Evolutionary conservation across 1,140 invertebrate species (phyloP), one percentile per base, ranked within the genome.

Genomic region (Himalopsyche phryganea): DNA sequence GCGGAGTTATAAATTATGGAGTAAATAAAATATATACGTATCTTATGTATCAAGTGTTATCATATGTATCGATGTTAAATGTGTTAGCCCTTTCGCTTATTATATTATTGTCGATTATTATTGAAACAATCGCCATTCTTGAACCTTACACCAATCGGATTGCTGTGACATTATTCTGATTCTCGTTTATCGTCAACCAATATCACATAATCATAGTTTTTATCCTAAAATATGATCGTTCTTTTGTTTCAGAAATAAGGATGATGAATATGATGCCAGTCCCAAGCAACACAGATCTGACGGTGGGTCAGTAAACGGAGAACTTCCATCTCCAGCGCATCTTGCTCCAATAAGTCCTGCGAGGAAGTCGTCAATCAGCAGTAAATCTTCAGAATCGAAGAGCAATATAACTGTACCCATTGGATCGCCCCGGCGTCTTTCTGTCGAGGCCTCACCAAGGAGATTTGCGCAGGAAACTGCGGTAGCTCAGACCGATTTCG

Each of bases 231-330:
- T n/a, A n/a, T n/a, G n/a, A n/a, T n/a, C n/a, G 23, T 49, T 13
- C 13, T 45, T 47, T 49, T 48, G 23, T 62, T 62, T 54, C 60
- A 62, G 60, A 49, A 58, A 62, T 33, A 62, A 62, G 41, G 41
- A 53, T 17, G 60, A 62, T 19, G 60, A 62, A 45, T 51, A 62
- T 14, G 48, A 53, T 15, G 50, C 51, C 50, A 52, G 28, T 41
- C 46, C 49, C 45, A 53, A 45, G 23, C 23, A 50, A 36, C 60
- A 54, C 54, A 62, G 58, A 50, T 58, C 54, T n/a, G 60, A 62
- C 1, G 20, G 9, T 17, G 48, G n/a, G 33, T 49, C 17, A 20
- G 18, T 41, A 41, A 15, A 46, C 52, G 28, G 13, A 32, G 32
- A n/a, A n/a, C 20, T 44, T 1, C 42, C 9, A n/a, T 9, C 18